These are phyloP conservation scores for Aldrovandia affinis DNA, from an alignment of 2,797 vertebrate genomes.

Conservation along the genomic window DNA sequence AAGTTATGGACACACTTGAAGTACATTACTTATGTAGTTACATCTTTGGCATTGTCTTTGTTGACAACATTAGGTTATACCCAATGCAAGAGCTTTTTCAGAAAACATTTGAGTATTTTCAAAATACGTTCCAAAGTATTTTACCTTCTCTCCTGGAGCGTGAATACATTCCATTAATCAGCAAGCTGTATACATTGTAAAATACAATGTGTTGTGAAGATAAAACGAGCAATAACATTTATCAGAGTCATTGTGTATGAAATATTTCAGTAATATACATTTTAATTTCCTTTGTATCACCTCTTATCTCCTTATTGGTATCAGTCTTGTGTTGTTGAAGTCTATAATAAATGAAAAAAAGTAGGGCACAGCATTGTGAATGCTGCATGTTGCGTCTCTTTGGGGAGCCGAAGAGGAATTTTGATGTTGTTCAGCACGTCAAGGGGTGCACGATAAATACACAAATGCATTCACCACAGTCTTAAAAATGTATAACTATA, in stretches of 20 bases:
- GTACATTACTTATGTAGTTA: too few relatives aligned
- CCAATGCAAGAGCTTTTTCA: too few relatives aligned
- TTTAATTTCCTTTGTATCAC: slow-evolving; percentile 12
- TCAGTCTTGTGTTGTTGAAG: slow-evolving; percentile 2
- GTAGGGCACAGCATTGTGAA: slow-evolving; percentile 17
- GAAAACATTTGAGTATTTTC: background rate
- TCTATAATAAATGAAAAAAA: slow-evolving; percentile 6
- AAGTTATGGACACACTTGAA: too few relatives aligned
- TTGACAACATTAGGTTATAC: too few relatives aligned
- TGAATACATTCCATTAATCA: background rate
- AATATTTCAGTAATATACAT: slow-evolving; percentile 13
- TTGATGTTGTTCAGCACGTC: slow-evolving; percentile 23
- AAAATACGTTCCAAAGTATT: background rate
- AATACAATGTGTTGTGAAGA: background rate
- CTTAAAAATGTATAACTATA: slow-evolving; percentile 20
- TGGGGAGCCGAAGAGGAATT: slow-evolving; percentile 18
- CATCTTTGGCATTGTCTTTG: too few relatives aligned
- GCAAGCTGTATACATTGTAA: background rate
- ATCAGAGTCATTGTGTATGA: background rate
- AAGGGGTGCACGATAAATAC: slow-evolving; percentile 24
- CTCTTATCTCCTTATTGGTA: background rate
- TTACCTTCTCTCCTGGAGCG: background rate
- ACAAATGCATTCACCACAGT: slow-evolving; percentile 3
- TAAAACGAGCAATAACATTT: slow-evolving; percentile 9
- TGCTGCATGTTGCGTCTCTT: slow-evolving; percentile 6